Evolutionary conservation across 2,113 vertebrate species (phyloP).

Genomic region (Tychaedon coryphoeus): DNA sequence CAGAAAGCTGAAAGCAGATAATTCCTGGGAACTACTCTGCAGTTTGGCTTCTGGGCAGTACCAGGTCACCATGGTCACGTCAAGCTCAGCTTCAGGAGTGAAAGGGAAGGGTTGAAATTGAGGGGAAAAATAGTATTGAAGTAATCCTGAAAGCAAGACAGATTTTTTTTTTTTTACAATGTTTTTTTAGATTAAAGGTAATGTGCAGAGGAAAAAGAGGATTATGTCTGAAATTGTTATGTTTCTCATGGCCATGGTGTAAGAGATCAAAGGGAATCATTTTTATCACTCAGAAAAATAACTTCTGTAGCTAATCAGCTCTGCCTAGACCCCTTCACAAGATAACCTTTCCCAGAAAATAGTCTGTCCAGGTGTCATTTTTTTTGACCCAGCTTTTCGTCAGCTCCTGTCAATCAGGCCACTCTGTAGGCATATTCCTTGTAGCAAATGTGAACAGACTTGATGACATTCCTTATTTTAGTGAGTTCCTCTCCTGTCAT

Average conservation of each 20-base stretch:
- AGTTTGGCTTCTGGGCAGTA: background rate
- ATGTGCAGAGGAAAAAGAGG: background rate
- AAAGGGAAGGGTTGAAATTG: background rate
- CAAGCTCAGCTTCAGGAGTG: background rate
- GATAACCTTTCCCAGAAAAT: background rate
- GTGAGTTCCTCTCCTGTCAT: background rate
- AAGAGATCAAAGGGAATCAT: background rate
- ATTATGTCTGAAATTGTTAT: background rate
- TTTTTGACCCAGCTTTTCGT: background rate
- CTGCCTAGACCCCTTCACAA: background rate
- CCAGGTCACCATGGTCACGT: background rate
- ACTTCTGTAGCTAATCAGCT: background rate
- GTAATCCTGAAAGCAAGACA: background rate
- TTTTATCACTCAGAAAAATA: slow-evolving; percentile 19
- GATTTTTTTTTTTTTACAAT: background rate
- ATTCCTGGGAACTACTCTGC: background rate
- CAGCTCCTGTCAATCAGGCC: background rate
- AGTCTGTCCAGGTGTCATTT: background rate
- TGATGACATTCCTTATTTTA: background rate
- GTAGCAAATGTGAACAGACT: background rate
- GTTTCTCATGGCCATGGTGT: background rate
- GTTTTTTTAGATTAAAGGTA: background rate
- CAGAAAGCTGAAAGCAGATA: background rate
- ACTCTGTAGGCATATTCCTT: background rate
- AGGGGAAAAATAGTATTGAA: background rate